Percentiles rank a stretch among this genome's conserved stretches.
Conservation (phyloP, 1,140 invertebrate genomes). For the Colletes latitarsis region DNA sequence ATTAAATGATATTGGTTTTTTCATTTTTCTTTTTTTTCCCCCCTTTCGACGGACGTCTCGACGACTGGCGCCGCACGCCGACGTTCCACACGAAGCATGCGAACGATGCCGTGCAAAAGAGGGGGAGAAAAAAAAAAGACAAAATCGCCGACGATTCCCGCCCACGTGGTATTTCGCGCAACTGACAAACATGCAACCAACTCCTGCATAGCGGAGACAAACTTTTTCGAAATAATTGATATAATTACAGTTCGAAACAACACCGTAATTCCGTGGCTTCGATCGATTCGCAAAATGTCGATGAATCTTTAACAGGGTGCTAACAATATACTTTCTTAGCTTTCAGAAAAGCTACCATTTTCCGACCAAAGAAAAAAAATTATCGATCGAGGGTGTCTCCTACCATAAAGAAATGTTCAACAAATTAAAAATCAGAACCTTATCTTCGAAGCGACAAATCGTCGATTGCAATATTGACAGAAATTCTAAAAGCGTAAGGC, state of each 20-base stretch:
- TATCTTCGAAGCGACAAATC: no score
- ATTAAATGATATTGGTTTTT: background rate
- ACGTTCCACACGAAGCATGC: constrained; percentile 22
- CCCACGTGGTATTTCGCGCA: constrained; percentile 6
- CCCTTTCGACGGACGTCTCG: constrained; percentile 32
- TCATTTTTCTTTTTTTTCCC: background rate
- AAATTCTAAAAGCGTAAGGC: no score
- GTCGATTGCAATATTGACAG: no score
- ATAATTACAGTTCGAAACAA: background rate
- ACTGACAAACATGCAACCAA: background rate
- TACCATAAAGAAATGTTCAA: no score
- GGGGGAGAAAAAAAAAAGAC: background rate
- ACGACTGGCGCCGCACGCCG: constrained; percentile 43
- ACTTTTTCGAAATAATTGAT: background rate
- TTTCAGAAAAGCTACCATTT: no score
- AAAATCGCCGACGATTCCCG: background rate
- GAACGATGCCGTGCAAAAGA: constrained; percentile 34
- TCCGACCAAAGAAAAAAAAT: no score
- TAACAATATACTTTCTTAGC: no score
- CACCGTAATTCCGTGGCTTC: background rate
- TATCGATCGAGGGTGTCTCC: no score
- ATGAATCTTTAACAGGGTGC: background rate
- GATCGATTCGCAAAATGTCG: background rate
- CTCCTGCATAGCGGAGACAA: background rate
- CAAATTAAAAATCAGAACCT: no score